Percentiles rank a stretch among this genome's conserved stretches.
phyloP scores from a whole-genome alignment of 2,113 vertebrate species.

The Xenus cinereus region DNA sequence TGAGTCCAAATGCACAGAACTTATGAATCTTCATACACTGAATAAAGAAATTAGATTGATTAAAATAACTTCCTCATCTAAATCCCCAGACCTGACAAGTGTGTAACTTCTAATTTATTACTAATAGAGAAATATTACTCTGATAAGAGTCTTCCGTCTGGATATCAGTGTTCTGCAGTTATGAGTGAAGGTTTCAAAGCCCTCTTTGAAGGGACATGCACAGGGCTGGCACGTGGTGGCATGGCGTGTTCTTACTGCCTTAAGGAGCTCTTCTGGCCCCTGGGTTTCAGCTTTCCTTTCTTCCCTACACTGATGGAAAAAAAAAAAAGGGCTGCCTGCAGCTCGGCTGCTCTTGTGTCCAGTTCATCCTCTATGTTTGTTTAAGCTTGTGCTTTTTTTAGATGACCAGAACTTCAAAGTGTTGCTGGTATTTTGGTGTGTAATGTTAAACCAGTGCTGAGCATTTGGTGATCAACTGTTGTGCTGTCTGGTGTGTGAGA shows the following conservation, averaged over 20 bases:
- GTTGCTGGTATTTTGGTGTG: not conserved
- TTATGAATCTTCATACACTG: not conserved
- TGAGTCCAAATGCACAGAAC: not conserved
- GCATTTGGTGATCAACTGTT: not conserved
- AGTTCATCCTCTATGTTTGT: accelerated
- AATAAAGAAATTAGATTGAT: not conserved
- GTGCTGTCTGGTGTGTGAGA: not conserved
- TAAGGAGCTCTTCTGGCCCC: not conserved
- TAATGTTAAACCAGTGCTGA: not conserved
- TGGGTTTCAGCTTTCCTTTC: not conserved
- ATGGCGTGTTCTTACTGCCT: too few species aligned
- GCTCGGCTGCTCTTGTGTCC: not conserved
- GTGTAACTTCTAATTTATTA: conserved; percentile 4
- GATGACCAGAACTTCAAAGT: too few species aligned
- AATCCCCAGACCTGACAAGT: not conserved
- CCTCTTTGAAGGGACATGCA: not conserved
- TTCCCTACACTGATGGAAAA: not conserved
- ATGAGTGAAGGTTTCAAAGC: not conserved
- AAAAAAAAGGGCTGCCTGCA: too few species aligned
- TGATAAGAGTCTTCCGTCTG: not conserved
- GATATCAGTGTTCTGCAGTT: not conserved
- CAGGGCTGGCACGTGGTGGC: not conserved
- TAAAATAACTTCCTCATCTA: not conserved
- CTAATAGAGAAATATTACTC: not conserved
- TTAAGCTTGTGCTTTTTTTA: not conserved